Base-by-base conservation (phyloP, 2,888 invertebrate genomes). In the Lordiphosa fenestrarum region DNA sequence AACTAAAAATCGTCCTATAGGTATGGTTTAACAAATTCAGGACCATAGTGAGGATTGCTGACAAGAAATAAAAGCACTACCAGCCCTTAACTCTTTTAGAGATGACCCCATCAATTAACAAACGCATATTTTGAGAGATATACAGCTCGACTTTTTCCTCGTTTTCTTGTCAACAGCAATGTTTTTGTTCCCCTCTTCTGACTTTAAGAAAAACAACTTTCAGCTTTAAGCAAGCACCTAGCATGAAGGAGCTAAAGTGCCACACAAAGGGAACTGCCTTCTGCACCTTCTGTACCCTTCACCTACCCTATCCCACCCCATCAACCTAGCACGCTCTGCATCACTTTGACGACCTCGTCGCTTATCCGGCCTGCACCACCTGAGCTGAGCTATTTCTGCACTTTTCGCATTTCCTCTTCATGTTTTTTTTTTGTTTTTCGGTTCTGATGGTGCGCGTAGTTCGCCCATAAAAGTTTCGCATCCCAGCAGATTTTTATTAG, bases 401-500 rank as follows among this genome's bases (percentile, higher is more conserved):
- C 83, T 82, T 77, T 82, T 82, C 82, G 66, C 77, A 70, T 46
- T 33, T 35, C 25, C 47, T 23, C 35, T 39, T n/a, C 15, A 21
- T 38, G 15, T n/a, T 37, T 41, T 37, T 54, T 19, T 21, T 44
- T 36, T 36, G 35, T 37, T 51, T 44, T 48, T 54, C 61, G 58
- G 65, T 65, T 69, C 66, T 67, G 81, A 57, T 73, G 67, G 71
- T 51, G 52, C 78, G 84, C 73, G 71, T 75, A 78, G 75, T 73
- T 75, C 66, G 78, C 65, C 46, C 69, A 81, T 82, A 84, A 84
- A 84, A 82, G 73, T 82, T 82, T 42, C 42, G 57, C 65, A 63
- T 54, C 62, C 49, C 54, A 73, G 73, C 64, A 77, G 82, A 78
- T 84, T 84, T 84, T 82, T 84, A 82, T 82, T 77, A 82, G 82